Conservation (phyloP, 2,113 vertebrate genomes). For the Macquaria ambigua region DNA sequence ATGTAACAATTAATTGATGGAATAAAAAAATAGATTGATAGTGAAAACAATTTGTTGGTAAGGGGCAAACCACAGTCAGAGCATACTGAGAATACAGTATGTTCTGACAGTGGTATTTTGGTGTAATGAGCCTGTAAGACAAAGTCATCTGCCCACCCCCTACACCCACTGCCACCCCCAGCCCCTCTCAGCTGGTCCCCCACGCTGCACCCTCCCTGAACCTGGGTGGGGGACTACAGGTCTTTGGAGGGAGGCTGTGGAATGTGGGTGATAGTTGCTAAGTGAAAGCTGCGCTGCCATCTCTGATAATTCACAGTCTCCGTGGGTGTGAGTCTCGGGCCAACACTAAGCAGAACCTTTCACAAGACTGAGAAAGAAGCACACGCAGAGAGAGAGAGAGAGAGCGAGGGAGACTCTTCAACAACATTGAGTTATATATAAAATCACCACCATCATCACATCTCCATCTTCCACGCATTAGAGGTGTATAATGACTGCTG, state of each 20-base stretch:
- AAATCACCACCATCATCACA: slow-evolving; percentile 36
- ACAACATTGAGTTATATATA: slow-evolving; percentile 37
- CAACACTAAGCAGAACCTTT: slow-evolving; percentile 74
- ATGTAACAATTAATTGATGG: neutral
- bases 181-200: neutral
- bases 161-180: neutral
- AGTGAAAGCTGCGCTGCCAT: slow-evolving; percentile 72
- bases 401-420: slow-evolving; percentile 19
- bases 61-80: neutral
- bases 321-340: slow-evolving; percentile 72
- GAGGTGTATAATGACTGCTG: slow-evolving; percentile 27
- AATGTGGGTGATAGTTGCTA: slow-evolving; percentile 81
- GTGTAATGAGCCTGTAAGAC: slow-evolving; percentile 10
- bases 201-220: slow-evolving; percentile 45
- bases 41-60: neutral
- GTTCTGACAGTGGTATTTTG: slow-evolving; percentile 14
- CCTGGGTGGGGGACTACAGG: slow-evolving; percentile 52
- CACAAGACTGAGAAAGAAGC: slow-evolving; percentile 61
- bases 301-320: slow-evolving; percentile 72
- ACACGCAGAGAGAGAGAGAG: slow-evolving; percentile 24
- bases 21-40: neutral
- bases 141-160: slow-evolving; percentile 25
- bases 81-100: slow-evolving; percentile 7
- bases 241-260: slow-evolving; percentile 75
- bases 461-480: slow-evolving; percentile 13